Percentiles rank a stretch among this genome's conserved stretches.
phyloP scores from a whole-genome alignment of 2,797 vertebrate species.

The Sternarchorhynchus goeldii region DNA sequence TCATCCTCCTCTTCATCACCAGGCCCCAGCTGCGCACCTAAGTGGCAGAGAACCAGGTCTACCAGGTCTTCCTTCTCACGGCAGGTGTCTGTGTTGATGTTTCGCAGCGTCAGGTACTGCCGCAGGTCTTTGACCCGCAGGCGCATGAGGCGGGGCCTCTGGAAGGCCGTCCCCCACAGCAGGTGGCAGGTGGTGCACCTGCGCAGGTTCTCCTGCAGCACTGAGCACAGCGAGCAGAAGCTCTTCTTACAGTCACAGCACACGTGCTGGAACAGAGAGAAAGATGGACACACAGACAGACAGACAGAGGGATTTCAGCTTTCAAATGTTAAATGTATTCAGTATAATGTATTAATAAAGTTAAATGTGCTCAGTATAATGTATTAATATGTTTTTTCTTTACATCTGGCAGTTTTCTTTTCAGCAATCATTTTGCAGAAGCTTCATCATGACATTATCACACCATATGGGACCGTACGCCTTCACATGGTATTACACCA shows the following conservation, averaged over 20 bases:
- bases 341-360: too few relatives aligned
- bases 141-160: constrained; percentile 90
- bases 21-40: constrained; percentile 70
- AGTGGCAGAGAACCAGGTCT: constrained; percentile 92
- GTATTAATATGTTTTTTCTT: too few relatives aligned
- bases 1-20: constrained; percentile 64
- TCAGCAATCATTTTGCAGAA: too few relatives aligned
- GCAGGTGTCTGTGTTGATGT: constrained; percentile 93
- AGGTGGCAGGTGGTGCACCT: constrained; percentile 92
- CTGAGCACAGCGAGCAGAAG: constrained; percentile 92
- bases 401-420: too few relatives aligned
- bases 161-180: constrained; percentile 90
- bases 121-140: constrained; percentile 93
- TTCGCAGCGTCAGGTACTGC: constrained; percentile 91
- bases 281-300: not conserved
- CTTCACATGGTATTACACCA: too few relatives aligned
- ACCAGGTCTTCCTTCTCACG: constrained; percentile 97
- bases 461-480: too few relatives aligned
- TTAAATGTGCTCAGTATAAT: too few relatives aligned
- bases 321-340: too few relatives aligned
- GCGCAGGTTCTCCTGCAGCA: constrained; percentile 88
- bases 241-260: constrained; percentile 97
- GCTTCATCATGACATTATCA: too few relatives aligned
- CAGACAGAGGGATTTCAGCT: not conserved
- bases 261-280: constrained; percentile 77